Base-by-base conservation (phyloP, 2,797 vertebrate species). In the Falco cherrug region DNA sequence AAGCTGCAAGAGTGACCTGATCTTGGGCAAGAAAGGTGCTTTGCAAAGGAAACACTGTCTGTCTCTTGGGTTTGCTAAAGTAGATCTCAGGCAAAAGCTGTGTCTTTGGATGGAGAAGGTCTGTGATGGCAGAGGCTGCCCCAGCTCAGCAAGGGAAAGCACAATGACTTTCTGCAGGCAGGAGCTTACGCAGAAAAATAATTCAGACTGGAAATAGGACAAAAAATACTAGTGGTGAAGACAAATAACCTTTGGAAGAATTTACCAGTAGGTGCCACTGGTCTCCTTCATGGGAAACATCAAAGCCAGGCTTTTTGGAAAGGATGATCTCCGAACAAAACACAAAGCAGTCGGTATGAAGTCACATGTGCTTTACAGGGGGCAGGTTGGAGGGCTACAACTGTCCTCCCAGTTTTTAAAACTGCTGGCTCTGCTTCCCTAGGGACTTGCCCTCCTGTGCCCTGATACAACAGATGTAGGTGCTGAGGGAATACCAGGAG, bases 381-480 rank as follows among this genome's bases (percentile, higher is more conserved):
- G 5, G 5, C 37, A 39, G 10, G 10, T 3, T 57, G 41, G 35
- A 87, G 22, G 39, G 6, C 39, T 84, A 9, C 31, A 70, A 11
- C 5, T 3, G 29, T 39, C 22, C 45, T 35, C 21, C 5, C 48
- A 45, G 9, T 48, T 71, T 60, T 33, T 87, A 76, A 91, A 82
- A 17, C 4, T 43, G 1, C 24, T 91, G 50, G 5, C 13, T 84
- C 21, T 81, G 6, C 37, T 82, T 68, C 59, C 11, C 26, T 61
- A 3, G 15, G 25, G 33, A 67, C 25, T 10, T 51, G 15, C 16
- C 37, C 10, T 57, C 18, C 26, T 21, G 1, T 47, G 26, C 4
- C 8, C 25, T 22, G 41, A 0, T 26, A 45, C 0, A 1, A 69
- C 24, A 53, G 19, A 5, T 63, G 10, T 25, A 73, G 35, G 10